phyloP scores from a whole-genome alignment of 2,797 vertebrate species.

The Cuculus canorus region DNA sequence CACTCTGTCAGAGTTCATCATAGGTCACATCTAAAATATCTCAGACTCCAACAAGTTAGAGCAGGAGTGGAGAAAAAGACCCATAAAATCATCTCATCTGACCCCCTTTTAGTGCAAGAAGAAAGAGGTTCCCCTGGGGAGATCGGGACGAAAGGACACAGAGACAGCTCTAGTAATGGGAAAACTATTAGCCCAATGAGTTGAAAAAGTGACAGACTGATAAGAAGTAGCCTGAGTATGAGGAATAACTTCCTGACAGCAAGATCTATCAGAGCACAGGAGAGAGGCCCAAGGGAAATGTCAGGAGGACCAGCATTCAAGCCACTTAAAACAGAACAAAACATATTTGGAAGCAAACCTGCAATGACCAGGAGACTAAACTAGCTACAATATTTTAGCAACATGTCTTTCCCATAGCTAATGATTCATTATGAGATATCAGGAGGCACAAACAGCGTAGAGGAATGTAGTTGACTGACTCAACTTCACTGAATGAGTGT shows the following conservation, averaged over 20 bases:
- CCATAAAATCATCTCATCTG: background rate
- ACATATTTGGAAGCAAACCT: conserved; percentile 27
- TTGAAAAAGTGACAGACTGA: conserved; percentile 59
- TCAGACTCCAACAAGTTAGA: background rate
- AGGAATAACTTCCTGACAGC: conserved; percentile 65
- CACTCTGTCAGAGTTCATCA: background rate
- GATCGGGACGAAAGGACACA: background rate
- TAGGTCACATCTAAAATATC: background rate
- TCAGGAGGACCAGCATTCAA: background rate
- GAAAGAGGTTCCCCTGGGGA: background rate
- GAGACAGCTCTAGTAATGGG: background rate
- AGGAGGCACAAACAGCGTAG: conserved; percentile 15
- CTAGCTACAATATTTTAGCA: background rate
- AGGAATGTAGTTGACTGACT: background rate
- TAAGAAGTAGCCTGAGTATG: conserved; percentile 48
- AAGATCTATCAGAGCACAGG: conserved; percentile 11
- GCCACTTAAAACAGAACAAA: background rate
- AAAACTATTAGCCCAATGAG: conserved; percentile 58
- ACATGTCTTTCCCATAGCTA: background rate
- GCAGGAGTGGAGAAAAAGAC: background rate
- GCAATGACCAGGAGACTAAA: conserved; percentile 27
- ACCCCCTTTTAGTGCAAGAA: background rate
- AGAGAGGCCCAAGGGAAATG: background rate
- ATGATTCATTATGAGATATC: conserved; percentile 17
- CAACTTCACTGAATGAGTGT: fast-evolving